Evolutionary conservation across 2,797 vertebrate species (phyloP), one percentile per base, ranked within the genome.

Genomic region (Coracias cyanogaster): DNA sequence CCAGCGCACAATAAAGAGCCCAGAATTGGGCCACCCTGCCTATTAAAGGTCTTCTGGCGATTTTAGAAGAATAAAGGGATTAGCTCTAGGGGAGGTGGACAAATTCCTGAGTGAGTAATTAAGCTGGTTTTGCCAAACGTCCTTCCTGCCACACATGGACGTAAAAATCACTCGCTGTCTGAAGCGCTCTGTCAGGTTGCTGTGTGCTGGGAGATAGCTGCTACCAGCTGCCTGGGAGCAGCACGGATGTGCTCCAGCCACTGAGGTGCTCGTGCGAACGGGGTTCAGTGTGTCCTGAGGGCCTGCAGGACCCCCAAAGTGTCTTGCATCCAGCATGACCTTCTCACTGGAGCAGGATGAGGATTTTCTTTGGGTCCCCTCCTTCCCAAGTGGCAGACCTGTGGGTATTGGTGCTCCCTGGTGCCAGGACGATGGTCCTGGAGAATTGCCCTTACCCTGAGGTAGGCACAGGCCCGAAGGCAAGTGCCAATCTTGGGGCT

Each of bases 1-100:
- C 33, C 48, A 67, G 43, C 54, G 33, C 65, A 71, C 41, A 70
- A n/a, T 35, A 57, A 46, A 60, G 9, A 91, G 61, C 26, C 17
- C 81, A 80, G 55, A 82, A 95, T n/a, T 26, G 82, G 83, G 73
- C 57, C 64, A 65, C 48, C 22, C 43, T 26, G 26, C 33, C 58
- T 84, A 26, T 66, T 69, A 76, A 61, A 95, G 33, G 26, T 71
- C 37, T 79, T 52, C 12, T 74, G 65, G n/a, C 0, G 4, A 60
- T 69, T 91, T 85, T 69, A 86, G 72, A 83, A 83, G 35, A 82
- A 86, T 61, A 58, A 61, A 81, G 51, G 28, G 26, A 82, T 85
- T 87, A 93, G 39, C 52, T 46, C 31, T 45, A 43, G 52, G 45
- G 37, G 48, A 69, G 81, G 76, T 65, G 52, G 81, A 66, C 74